Evolutionary conservation across 2,113 vertebrate species (phyloP).

Genomic region (Poeciliopsis occidentalis): DNA sequence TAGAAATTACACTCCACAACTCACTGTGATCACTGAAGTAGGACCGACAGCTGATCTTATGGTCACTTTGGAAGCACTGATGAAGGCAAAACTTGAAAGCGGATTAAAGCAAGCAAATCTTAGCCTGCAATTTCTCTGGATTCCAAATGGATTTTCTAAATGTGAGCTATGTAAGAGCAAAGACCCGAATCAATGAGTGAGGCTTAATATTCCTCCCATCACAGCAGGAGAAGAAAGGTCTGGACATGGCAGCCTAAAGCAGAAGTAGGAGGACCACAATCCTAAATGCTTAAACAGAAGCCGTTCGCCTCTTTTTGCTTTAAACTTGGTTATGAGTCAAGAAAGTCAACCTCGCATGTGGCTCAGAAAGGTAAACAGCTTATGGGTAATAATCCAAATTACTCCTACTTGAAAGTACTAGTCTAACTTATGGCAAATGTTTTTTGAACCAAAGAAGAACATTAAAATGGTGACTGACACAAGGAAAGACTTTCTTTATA

Average conservation of each 20-base stretch:
- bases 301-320: too few species aligned
- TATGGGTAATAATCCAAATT: not conserved
- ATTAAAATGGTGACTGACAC: not conserved
- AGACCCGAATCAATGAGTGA: not conserved
- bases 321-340: too few species aligned
- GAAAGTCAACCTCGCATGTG: too few species aligned
- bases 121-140: not conserved
- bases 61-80: constrained; percentile 6
- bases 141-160: not conserved
- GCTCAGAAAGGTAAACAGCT: not conserved
- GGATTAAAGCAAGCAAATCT: not conserved
- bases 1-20: not conserved
- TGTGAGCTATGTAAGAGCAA: too few species aligned
- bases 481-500: not conserved
- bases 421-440: not conserved
- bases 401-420: not conserved
- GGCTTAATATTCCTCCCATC: not conserved
- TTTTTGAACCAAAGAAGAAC: not conserved
- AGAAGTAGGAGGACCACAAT: not conserved
- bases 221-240: not conserved
- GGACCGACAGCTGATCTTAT: not conserved
- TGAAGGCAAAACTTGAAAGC: not conserved
- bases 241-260: not conserved
- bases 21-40: not conserved
- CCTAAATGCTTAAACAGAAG: not conserved